A percentile compares a stretch with the other conserved stretches of the same genome.
Evolutionary conservation across 2,113 vertebrate genomes (phyloP).

Genomic region (Lamprotornis superbus): DNA sequence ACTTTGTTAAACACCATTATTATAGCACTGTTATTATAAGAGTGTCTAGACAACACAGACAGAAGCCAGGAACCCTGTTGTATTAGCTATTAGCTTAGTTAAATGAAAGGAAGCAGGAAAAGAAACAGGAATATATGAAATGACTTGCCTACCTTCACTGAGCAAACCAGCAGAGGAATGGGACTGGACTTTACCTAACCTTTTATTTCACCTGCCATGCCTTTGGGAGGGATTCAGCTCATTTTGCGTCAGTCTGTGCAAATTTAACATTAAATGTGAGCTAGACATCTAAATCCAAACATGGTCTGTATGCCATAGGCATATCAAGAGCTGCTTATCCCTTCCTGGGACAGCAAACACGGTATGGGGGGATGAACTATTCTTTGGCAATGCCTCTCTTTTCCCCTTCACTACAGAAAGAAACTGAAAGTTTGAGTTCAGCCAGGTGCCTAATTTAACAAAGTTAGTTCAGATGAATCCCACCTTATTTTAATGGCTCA

Average conservation of each 20-base stretch:
- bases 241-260: neutral
- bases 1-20: neutral
- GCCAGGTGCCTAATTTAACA: neutral
- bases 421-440: neutral
- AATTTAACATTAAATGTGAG: neutral
- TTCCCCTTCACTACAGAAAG: neutral
- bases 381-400: neutral
- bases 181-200: neutral
- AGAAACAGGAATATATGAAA: neutral
- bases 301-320: neutral
- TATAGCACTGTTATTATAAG: neutral
- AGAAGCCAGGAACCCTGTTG: neutral
- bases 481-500: neutral
- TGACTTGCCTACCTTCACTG: neutral
- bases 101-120: neutral
- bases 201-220: neutral
- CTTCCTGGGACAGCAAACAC: neutral
- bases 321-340: neutral
- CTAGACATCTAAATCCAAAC: neutral
- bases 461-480: neutral
- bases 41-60: neutral
- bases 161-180: neutral
- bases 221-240: neutral
- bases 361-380: neutral
- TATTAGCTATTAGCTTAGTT: neutral